These are phyloP conservation scores for Microtus richardsoni DNA, from an alignment of 2,113 vertebrate genomes.

Conservation along the genomic window DNA sequence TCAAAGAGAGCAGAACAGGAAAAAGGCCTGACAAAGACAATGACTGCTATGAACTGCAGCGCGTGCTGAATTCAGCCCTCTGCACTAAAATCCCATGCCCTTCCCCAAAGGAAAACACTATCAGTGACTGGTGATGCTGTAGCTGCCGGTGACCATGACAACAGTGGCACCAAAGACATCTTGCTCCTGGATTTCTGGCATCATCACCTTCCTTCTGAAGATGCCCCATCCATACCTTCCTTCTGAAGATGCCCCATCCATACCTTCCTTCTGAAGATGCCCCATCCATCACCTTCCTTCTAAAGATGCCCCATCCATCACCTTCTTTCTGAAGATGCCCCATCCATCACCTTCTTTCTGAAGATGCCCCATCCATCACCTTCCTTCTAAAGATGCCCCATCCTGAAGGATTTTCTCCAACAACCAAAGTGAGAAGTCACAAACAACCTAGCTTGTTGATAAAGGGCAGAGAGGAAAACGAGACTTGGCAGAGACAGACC, in stretches of 20 bases:
- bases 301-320: neutral
- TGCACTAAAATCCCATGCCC: accelerated
- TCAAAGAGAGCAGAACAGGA: neutral
- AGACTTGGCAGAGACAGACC: neutral
- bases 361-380: neutral
- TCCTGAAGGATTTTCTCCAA: neutral
- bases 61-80: neutral
- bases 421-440: neutral
- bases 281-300: neutral
- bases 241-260: too few relatives aligned
- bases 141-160: neutral
- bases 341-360: neutral
- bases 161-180: neutral
- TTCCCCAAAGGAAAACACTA: neutral
- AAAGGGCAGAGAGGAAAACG: too few relatives aligned
- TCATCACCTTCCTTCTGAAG: neutral
- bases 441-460: accelerated
- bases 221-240: neutral
- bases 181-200: neutral
- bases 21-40: neutral
- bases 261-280: neutral
- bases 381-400: neutral
- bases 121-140: neutral
- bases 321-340: neutral
- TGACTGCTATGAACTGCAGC: accelerated